Percentiles rank a stretch among this genome's conserved stretches.
Conservation (phyloP, 2,888 invertebrate species). For the Ectemnius cavifrons region DNA sequence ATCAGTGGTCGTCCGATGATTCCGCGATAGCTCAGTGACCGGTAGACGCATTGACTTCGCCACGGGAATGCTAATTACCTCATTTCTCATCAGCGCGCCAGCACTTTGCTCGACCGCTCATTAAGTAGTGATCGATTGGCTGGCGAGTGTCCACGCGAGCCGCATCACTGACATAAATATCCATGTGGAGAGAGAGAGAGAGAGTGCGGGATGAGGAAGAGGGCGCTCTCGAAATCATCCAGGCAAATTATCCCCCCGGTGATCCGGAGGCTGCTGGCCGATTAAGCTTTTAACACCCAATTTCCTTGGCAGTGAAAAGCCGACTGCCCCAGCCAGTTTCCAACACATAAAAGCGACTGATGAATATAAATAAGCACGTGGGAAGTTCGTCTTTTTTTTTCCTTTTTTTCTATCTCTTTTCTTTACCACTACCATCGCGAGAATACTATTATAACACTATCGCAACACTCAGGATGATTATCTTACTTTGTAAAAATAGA, state of each 20-base stretch:
- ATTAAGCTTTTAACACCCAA: slow-evolving; percentile 16
- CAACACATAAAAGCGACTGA: no score
- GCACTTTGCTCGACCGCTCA: slow-evolving; percentile 52
- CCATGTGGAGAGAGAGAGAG: no score
- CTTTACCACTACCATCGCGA: no score
- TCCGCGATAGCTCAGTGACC: not conserved
- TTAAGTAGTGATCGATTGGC: slow-evolving; percentile 61
- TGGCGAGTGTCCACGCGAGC: slow-evolving; percentile 31
- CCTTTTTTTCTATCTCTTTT: no score
- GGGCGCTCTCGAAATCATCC: slow-evolving; percentile 22
- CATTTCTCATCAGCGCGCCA: slow-evolving; percentile 52
- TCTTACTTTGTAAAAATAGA: no score
- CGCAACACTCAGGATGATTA: no score
- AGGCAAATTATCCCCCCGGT: slow-evolving; percentile 40
- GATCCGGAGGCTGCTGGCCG: not conserved
- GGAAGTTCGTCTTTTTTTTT: no score
- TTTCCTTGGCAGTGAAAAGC: not conserved
- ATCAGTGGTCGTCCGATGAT: no score
- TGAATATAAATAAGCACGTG: no score
- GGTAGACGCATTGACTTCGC: slow-evolving; percentile 30
- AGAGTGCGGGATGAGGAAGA: not conserved
- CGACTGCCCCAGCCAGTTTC: no score
- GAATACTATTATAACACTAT: no score
- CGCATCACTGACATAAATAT: slow-evolving; percentile 47
- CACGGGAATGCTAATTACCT: slow-evolving; percentile 62